These are phyloP conservation scores for Gambusia holbrooki DNA, from an alignment of 2,113 vertebrate genomes.

Conservation along the genomic window DNA sequence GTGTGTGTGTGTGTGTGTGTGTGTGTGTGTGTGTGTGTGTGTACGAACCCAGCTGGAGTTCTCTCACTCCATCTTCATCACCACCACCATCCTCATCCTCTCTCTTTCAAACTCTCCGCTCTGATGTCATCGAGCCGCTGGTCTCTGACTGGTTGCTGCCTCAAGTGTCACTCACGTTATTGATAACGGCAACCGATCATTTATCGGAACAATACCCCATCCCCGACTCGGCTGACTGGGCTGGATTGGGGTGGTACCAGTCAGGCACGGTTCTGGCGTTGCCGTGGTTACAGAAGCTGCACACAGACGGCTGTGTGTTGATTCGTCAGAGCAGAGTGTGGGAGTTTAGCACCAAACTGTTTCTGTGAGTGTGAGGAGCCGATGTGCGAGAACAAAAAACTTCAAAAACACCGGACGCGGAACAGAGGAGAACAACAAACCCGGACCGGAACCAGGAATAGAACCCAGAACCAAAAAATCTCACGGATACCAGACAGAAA, in stretches of 20 bases:
- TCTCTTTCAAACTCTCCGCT: background rate
- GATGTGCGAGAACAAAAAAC: background rate
- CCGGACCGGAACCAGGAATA: background rate
- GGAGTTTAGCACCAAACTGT: slow-evolving; percentile 6
- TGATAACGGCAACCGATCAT: background rate
- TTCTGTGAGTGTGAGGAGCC: background rate
- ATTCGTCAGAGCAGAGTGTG: slow-evolving; percentile 1
- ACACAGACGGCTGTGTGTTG: slow-evolving; percentile 4
- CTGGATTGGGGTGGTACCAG: background rate
- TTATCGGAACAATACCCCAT: too few species aligned
- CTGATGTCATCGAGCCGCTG: background rate
- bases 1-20: slow-evolving; percentile 2
- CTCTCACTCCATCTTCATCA: slow-evolving; percentile 26
- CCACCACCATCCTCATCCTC: background rate
- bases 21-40: slow-evolving; percentile 14
- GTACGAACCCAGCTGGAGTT: slow-evolving; percentile 19
- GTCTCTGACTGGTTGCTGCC: slow-evolving; percentile 11
- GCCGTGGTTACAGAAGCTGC: slow-evolving; percentile 9
- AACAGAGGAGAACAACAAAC: background rate
- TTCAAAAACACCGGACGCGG: background rate
- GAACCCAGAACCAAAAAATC: background rate
- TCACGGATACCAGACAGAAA: too few species aligned
- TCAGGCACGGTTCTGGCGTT: slow-evolving; percentile 9
- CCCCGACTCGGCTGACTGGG: background rate
- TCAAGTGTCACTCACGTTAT: background rate